phyloP scores from a whole-genome alignment of 2,797 vertebrate genomes.

The Peromyscus attwateri region DNA sequence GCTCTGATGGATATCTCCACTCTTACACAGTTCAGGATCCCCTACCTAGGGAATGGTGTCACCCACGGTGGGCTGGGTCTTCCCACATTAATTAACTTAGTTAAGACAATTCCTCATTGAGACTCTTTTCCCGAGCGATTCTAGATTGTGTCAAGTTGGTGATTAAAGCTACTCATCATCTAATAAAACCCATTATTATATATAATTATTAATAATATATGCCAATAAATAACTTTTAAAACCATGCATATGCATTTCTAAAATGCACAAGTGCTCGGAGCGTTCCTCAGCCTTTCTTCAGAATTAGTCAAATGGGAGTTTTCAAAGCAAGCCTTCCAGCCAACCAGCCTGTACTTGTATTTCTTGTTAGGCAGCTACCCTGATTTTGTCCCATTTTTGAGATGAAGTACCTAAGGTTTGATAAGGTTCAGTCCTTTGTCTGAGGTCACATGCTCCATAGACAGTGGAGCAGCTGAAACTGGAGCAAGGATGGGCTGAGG shows the following conservation, averaged over 20 bases:
- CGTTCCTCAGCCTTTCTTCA: rapidly evolving
- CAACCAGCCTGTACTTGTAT: not conserved
- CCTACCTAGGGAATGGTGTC: not conserved
- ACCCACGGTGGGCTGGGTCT: not conserved
- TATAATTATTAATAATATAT: not conserved
- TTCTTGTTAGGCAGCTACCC: not conserved
- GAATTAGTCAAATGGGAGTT: not conserved
- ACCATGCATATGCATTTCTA: not conserved
- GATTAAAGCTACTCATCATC: not conserved
- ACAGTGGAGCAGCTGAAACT: not conserved
- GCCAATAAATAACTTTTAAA: not conserved
- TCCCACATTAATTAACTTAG: not conserved
- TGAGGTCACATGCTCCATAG: not conserved
- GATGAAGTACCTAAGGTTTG: not conserved
- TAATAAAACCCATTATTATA: not conserved
- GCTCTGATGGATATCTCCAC: not conserved
- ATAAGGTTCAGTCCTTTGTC: too few relatives aligned
- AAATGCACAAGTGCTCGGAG: too few relatives aligned
- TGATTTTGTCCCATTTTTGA: rapidly evolving
- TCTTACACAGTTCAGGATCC: not conserved
- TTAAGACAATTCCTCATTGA: not conserved
- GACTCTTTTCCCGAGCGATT: not conserved
- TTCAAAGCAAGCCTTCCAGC: not conserved
- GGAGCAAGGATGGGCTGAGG: not conserved
- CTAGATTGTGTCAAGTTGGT: not conserved